Conservation (phyloP, 53 echinoderm and acorn worm genomes). For the Zoroaster sp. region DNA sequence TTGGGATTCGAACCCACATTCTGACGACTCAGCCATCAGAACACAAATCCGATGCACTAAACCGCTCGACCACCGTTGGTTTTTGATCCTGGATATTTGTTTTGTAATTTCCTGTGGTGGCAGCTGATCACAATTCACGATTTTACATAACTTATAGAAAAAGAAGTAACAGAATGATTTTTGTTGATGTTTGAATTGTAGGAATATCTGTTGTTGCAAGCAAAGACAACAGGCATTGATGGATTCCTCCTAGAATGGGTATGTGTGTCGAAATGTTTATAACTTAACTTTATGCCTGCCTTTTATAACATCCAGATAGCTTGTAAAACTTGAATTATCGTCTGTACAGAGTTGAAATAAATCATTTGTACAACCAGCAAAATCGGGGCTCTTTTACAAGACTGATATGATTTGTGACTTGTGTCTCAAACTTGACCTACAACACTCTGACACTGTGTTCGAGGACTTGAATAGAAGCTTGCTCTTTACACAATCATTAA, state of each 20-base stretch:
- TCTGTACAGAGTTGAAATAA: neutral
- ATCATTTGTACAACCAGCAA: neutral
- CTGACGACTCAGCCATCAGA: neutral
- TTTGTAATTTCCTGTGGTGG: neutral
- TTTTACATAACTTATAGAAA: neutral
- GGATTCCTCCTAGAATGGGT: slow-evolving; percentile 95
- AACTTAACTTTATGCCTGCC: neutral
- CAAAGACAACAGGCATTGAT: slow-evolving; percentile 78
- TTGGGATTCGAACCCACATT: no score
- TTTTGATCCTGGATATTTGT: neutral
- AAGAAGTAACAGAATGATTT: no score
- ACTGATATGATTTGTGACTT: no score
- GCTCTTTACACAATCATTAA: no score
- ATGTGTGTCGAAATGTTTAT: neutral
- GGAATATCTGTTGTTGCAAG: slow-evolving; percentile 89
- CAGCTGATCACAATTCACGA: neutral
- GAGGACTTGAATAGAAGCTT: no score
- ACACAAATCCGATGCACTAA: no score
- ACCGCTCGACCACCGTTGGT: neutral
- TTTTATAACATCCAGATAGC: neutral
- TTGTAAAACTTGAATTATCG: neutral
- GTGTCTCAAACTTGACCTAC: no score
- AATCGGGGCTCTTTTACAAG: no score
- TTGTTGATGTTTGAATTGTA: slow-evolving; percentile 9
- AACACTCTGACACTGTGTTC: no score